These are phyloP conservation scores for Pocillopora damicornis DNA, from an alignment of 64 coral and sea anemone genomes.

Conservation along the genomic window DNA sequence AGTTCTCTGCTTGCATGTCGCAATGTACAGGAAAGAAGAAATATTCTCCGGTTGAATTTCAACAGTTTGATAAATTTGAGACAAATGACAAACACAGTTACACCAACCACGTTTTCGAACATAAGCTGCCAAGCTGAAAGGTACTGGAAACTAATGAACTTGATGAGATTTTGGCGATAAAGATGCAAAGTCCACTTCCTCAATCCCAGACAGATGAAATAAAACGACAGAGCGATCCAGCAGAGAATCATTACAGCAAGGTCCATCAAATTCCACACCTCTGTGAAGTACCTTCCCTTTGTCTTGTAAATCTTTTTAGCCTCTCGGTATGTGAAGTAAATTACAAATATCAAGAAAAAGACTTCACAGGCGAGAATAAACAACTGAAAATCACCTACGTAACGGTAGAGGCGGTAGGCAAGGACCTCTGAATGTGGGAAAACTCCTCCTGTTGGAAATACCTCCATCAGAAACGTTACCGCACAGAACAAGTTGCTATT, in stretches of 20 bases:
- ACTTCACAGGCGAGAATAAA: constrained; percentile 85
- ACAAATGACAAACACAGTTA: constrained; percentile 57
- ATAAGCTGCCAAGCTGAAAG: constrained; percentile 77
- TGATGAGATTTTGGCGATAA: constrained; percentile 54
- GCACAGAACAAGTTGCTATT: constrained; percentile 86
- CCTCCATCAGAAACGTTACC: constrained; percentile 68
- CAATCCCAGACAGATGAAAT: constrained; percentile 72
- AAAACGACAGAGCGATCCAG: constrained; percentile 65
- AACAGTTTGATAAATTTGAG: constrained; percentile 85
- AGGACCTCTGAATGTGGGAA: constrained; percentile 50
- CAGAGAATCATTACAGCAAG: constrained; percentile 43
- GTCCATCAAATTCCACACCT: constrained; percentile 72
- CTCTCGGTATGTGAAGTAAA: constrained; percentile 80
- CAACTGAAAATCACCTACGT: constrained; percentile 89
- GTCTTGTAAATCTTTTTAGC: constrained; percentile 52
- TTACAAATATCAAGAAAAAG: constrained; percentile 61
- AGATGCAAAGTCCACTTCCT: constrained; percentile 64
- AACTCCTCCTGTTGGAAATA: constrained; percentile 64
- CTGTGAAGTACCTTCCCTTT: constrained; percentile 48
- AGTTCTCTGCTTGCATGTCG: constrained; percentile 61
- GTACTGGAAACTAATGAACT: constrained; percentile 80
- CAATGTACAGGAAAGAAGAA: constrained; percentile 68
- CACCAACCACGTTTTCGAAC: constrained; percentile 76
- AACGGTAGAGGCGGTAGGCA: constrained; percentile 74
- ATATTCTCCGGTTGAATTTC: constrained; percentile 89